Percentiles rank a stretch among this genome's conserved stretches.
These are phyloP conservation scores for Saguinus imperator DNA, from an alignment of 2,113 vertebrate species.

Conservation along the genomic window DNA sequence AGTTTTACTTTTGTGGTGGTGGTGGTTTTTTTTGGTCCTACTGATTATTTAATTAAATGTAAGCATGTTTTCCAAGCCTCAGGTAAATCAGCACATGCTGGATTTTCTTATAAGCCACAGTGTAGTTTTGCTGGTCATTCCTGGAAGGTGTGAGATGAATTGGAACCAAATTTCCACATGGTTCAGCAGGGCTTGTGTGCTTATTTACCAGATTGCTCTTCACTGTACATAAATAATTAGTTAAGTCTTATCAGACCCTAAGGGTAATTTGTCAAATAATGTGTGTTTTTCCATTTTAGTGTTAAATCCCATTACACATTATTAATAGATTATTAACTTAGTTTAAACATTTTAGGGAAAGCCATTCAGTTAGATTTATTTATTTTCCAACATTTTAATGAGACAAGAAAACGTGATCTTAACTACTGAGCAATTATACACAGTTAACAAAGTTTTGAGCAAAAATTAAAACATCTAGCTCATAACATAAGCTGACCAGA, in stretches of 20 bases:
- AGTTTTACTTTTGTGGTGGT: not conserved
- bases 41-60: not conserved
- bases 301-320: constrained; percentile 66
- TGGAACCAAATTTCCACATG: not conserved
- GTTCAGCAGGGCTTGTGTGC: not conserved
- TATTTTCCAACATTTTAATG: constrained; percentile 73
- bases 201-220: constrained; percentile 51
- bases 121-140: not conserved
- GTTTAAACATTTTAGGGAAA: constrained; percentile 72
- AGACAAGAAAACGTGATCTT: constrained; percentile 64
- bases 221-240: constrained; percentile 64
- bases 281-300: constrained; percentile 59
- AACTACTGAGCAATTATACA: constrained; percentile 54
- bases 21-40: not conserved
- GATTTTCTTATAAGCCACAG: not conserved
- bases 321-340: constrained; percentile 73
- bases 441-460: constrained; percentile 11
- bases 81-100: not conserved
- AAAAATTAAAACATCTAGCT: not conserved
- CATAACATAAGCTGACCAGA: not conserved
- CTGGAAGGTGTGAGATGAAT: constrained; percentile 16
- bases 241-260: constrained; percentile 64
- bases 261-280: constrained; percentile 64
- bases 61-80: not conserved
- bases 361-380: constrained; percentile 64